A percentile compares a stretch with the other conserved stretches of the same genome.
Evolutionary conservation across 2,113 vertebrate genomes (phyloP).

Genomic region (Saccopteryx leptura): DNA sequence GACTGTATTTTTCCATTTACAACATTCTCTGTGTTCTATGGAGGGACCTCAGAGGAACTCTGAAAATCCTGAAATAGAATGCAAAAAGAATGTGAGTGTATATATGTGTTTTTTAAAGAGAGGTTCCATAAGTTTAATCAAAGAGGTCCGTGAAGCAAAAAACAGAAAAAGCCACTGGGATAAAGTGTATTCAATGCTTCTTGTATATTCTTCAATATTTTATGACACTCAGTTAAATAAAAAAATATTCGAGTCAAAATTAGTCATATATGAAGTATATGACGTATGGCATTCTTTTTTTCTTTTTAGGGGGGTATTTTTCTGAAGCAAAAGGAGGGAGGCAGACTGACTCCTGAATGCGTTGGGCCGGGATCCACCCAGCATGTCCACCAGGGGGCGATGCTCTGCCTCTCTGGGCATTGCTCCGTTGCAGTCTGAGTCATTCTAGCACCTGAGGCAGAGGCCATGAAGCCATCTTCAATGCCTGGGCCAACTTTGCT

Average conservation of each 20-base stretch:
- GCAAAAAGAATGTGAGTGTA: not conserved
- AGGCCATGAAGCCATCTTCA: too few relatives aligned
- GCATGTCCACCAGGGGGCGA: too few relatives aligned
- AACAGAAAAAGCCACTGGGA: not conserved
- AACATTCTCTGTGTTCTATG: not conserved
- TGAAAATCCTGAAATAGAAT: not conserved
- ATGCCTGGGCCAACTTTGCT: too few relatives aligned
- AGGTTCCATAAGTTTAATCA: not conserved
- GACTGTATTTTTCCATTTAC: not conserved
- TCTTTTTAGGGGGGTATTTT: too few relatives aligned
- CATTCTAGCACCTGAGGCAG: too few relatives aligned
- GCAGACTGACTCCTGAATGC: too few relatives aligned
- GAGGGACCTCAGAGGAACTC: not conserved
- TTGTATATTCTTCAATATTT: not conserved
- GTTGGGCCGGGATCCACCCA: too few relatives aligned
- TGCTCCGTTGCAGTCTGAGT: too few relatives aligned
- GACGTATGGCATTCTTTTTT: not conserved
- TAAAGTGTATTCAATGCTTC: not conserved
- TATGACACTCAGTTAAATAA: not conserved
- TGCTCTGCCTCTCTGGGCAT: too few relatives aligned
- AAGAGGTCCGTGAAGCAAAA: not conserved
- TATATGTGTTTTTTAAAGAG: not conserved
- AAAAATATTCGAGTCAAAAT: not conserved
- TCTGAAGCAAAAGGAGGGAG: too few relatives aligned
- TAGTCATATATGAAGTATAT: not conserved